These are phyloP conservation scores for Brachionus asplanchnoidis DNA, from an alignment of 1,140 invertebrate species.

Conservation along the genomic window DNA sequence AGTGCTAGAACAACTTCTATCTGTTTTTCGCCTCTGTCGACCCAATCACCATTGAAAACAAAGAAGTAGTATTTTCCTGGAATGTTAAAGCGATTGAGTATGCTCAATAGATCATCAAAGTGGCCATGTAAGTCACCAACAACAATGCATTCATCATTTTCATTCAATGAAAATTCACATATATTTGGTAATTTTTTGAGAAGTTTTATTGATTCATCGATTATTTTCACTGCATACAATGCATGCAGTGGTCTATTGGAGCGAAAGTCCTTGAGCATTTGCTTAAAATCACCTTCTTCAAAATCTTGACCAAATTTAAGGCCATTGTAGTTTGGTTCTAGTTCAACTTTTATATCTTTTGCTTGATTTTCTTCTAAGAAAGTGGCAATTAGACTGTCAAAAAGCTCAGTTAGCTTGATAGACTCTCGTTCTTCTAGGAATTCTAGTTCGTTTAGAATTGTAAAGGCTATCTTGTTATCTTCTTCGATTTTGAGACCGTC, in stretches of 20 bases:
- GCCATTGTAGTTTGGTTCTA: constrained; percentile 12
- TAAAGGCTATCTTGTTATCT: background rate
- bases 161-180: background rate
- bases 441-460: constrained; percentile 25
- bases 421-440: constrained; percentile 12
- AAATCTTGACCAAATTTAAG: constrained; percentile 32
- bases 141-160: constrained; percentile 45
- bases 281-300: constrained; percentile 28
- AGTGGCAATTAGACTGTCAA: constrained; percentile 8
- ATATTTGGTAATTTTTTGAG: constrained; percentile 16
- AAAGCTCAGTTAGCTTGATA: background rate
- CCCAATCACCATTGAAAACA: constrained; percentile 42
- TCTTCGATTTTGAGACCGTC: background rate
- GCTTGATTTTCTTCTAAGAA: constrained; percentile 37
- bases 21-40: constrained; percentile 36
- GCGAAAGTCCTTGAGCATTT: constrained; percentile 11
- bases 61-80: constrained; percentile 24
- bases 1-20: constrained; percentile 21
- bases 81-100: constrained; percentile 14
- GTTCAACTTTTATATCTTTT: constrained; percentile 13
- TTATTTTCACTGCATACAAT: background rate
- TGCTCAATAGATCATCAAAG: constrained; percentile 24
- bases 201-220: background rate
- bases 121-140: constrained; percentile 42
- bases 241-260: background rate